Conservation (phyloP, 2,888 invertebrate species). For the Eurytoma adleriae region DNA sequence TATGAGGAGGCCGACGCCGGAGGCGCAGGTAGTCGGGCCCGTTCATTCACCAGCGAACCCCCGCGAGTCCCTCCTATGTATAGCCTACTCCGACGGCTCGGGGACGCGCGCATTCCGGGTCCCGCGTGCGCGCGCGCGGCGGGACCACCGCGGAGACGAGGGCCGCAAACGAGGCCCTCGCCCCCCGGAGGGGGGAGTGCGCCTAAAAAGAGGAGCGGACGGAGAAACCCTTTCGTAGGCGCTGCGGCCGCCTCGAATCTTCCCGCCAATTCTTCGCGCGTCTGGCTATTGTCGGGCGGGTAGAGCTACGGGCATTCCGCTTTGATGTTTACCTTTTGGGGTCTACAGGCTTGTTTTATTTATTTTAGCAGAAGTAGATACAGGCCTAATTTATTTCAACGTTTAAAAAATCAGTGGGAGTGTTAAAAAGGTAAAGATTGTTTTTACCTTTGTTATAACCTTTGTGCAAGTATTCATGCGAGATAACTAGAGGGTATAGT, state of each 20-base stretch:
- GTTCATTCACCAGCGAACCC: constrained; percentile 58
- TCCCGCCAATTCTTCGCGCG: neutral
- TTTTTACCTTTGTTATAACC: too few species aligned
- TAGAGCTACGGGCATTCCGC: too few species aligned
- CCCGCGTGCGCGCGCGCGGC: neutral
- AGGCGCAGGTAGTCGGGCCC: constrained; percentile 49
- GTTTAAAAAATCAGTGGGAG: too few species aligned
- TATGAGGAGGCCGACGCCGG: constrained; percentile 28
- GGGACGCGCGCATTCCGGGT: constrained; percentile 6
- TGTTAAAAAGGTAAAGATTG: too few species aligned
- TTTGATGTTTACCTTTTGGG: too few species aligned
- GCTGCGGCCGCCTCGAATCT: neutral
- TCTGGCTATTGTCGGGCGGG: too few species aligned
- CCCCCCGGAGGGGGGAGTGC: neutral
- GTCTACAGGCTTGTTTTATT: too few species aligned
- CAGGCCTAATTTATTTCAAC: too few species aligned
- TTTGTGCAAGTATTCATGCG: too few species aligned
- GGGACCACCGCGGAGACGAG: constrained; percentile 16
- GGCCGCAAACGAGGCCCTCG: neutral
- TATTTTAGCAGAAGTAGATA: too few species aligned
- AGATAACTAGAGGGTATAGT: too few species aligned
- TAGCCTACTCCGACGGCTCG: neutral
- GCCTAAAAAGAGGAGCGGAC: neutral
- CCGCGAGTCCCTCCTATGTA: constrained; percentile 41
- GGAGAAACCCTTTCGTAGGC: neutral